Evolutionary conservation across 2,113 vertebrate species (phyloP), one percentile per base, ranked within the genome.

Genomic region (Fulmarus glacialis): DNA sequence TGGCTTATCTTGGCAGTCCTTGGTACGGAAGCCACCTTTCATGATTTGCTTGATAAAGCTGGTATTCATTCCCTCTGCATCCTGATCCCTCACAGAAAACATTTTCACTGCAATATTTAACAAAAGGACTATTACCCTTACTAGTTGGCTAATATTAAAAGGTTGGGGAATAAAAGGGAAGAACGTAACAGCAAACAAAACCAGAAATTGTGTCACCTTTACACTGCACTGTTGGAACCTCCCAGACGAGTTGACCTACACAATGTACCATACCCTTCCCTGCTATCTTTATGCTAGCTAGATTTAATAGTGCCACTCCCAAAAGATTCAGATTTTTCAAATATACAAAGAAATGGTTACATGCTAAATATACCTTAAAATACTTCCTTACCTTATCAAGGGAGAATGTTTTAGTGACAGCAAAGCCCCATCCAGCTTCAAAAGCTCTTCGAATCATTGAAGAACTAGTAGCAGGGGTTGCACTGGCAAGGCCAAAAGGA

Each of bases 381-480:
- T 50, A 66, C 55, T 73, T 94, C 71, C 82, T 97, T 82, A 97
- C 97, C 99, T 99, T 99, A 97, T 99, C 98, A 90, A 99, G 97
- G 63, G 98, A 99, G 95, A 99, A 99, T 0, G 99, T 99, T 98
- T 99, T 99, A 87, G 99, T 99, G 89, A 99, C 95, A 89, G 99
- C 99, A 82, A 99, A 99, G 70, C 98, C 99, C 99, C 99, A 99
- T 50, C 99, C 99, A 75, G 99, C 98, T 93, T 99, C 98, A 97
- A 99, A 99, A 40, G 99, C 99, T 98, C 99, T 98, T 89, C 99
- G 98, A 94, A 99, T 99, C 99, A 99, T 99, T 36, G 99, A 96
- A 13, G 99, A 96, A 88, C 98, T 99, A 20, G 99, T 99, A 56
- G 99, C 97, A 77, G 99, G 99, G 15, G 99, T 98, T 15, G 99